Base-by-base conservation (phyloP, 2,113 vertebrate genomes). In the Setophaga kirtlandii region DNA sequence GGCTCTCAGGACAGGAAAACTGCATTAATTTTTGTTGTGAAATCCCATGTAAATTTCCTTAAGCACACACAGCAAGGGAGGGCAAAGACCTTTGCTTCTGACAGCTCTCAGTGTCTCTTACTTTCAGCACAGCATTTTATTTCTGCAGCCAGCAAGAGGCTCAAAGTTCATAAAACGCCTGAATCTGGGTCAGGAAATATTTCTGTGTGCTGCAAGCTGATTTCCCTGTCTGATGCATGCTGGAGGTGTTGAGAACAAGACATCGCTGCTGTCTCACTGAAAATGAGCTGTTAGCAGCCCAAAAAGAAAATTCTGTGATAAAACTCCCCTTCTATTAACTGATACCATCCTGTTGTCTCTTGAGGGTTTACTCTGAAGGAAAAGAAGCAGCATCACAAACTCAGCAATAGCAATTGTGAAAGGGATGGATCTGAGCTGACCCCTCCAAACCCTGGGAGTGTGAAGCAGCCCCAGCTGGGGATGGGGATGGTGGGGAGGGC, bases 181-280 rank as follows among this genome's bases (percentile, higher is more conserved):
- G 69, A 94, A 96, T 95, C 84, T 87, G 78, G 93, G 91, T 95
- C 91, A 95, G 82, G 93, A 93, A 95, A 93, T 90, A 89, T 80
- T 96, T 96, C 78, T 94, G 53, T 33, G 65, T 63, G 50, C 42
- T 91, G 84, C 58, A 78, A 44, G 69, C 74, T 82, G 68, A 73
- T 87, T 87, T 83, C 81, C 41, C 37, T 41, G 23, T 50, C 53
- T 79, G 56, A 63, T 41, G 30, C 8, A 4, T 4, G 37, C 67
- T 76, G 74, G 78, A 95, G 89, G 93, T 96, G 93, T 85, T 44
- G 78, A 67, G 70, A 87, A 39, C n/a, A 41, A 83, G 58, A 20
- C 24, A 21, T 11, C 6, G 1, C 77, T 49, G 75, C 88, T 25
- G 55, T 46, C 21, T 28, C 1, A 0, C 75, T 62, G 31, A 46